phyloP scores from a whole-genome alignment of 2,797 vertebrate genomes.

The Sebastes glaucus region DNA sequence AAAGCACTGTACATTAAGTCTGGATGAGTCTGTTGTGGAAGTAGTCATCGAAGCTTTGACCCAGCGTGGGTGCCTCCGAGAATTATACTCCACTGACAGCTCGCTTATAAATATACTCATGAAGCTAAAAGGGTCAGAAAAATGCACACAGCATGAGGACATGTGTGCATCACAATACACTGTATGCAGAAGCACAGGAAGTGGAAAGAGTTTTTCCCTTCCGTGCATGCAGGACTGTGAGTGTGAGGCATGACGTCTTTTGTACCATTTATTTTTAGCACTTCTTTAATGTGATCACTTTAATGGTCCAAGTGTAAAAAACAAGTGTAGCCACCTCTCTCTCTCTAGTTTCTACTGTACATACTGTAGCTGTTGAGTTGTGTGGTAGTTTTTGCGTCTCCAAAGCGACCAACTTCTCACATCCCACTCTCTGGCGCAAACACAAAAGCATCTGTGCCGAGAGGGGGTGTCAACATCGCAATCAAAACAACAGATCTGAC shows the following conservation, averaged over 20 bases:
- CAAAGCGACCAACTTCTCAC: conserved; percentile 70
- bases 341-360: conserved; percentile 40
- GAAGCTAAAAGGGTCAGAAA: conserved; percentile 25
- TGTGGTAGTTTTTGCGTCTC: conserved; percentile 61
- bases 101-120: conserved; percentile 25
- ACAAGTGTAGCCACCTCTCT: background rate
- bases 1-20: background rate
- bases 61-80: conserved; percentile 29
- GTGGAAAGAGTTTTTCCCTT: conserved; percentile 19
- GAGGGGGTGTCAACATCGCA: conserved; percentile 43
- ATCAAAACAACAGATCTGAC: conserved; percentile 59
- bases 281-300: background rate
- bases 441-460: conserved; percentile 56
- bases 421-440: conserved; percentile 66
- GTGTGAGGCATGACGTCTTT: background rate
- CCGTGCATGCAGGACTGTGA: background rate
- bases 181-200: background rate
- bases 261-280: background rate
- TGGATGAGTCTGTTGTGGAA: conserved; percentile 11
- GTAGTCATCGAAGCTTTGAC: conserved; percentile 27
- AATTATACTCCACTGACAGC: conserved; percentile 4
- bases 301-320: conserved; percentile 5
- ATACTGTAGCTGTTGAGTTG: conserved; percentile 31
- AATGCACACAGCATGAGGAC: background rate
- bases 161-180: background rate